Evolutionary conservation across 2,888 invertebrate genomes (phyloP), one percentile per base, ranked within the genome.

Genomic region (Gerosis bhagava): DNA sequence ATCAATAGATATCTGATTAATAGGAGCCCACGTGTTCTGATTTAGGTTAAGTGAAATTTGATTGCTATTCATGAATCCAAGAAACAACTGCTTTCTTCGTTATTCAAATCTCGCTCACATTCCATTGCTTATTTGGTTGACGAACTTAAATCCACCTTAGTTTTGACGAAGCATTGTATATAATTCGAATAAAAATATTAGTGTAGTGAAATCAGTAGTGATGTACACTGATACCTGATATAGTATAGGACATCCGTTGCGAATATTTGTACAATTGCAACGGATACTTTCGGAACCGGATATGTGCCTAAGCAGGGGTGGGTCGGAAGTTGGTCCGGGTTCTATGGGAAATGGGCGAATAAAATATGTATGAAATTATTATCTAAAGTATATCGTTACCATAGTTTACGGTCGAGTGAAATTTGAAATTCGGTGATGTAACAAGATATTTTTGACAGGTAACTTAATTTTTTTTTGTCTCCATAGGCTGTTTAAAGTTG

Each of bases 191-290:
- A 24, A 8, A 0, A 5, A 31, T 25, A 25, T 1, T 11, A 21
- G 17, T 5, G 5, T 16, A 17, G 6, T 16, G 26, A 22, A 17
- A n/a, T n/a, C n/a, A n/a, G n/a, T 39, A 32, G 45, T 39, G 31
- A 25, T 32, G 46, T 39, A 6, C 24, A 13, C 19, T 32, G 68
- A 62, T 65, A 67, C 26, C 3, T 8, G 61, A 70, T 59, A 55
- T 50, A 34, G n/a, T n/a, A 24, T 44, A 41, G 44, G 54, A 47
- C 31, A 39, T 41, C 47, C 28, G 40, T 47, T 50, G 65, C 65
- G 57, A 65, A 65, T 71, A 70, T 74, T 73, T 73, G 67, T 67
- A 68, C 70, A 74, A 72, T 67, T 63, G 52, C 51, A 39, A 46
- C 49, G 57, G 62, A 62, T 70, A 71, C 67, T 62, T 65, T 67